These are phyloP conservation scores for Lethenteron camtschaticum DNA, from an alignment of 2,113 vertebrate species.

Conservation along the genomic window DNA sequence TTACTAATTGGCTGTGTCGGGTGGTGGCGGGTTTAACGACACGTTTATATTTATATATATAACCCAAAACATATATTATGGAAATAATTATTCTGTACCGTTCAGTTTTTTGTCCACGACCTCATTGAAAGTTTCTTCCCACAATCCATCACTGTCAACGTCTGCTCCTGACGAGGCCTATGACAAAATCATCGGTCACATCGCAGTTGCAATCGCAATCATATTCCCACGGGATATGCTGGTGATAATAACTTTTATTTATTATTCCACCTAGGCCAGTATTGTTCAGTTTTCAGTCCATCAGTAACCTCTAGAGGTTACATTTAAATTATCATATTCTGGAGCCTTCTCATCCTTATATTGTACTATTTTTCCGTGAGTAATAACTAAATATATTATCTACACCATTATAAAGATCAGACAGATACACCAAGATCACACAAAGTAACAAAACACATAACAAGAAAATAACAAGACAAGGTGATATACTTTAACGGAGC, in stretches of 20 bases:
- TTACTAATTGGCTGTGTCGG: too few relatives aligned
- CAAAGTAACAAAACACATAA: too few relatives aligned
- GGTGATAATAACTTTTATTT: not conserved
- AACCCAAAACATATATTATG: not conserved
- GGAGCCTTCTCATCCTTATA: not conserved
- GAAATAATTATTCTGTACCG: not conserved
- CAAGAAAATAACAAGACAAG: too few relatives aligned
- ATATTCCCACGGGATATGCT: not conserved
- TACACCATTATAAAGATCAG: too few relatives aligned
- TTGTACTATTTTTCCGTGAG: too few relatives aligned
- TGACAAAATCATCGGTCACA: not conserved
- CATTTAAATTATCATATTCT: not conserved
- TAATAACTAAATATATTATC: too few relatives aligned
- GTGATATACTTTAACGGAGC: too few relatives aligned
- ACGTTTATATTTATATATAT: not conserved
- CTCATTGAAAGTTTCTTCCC: not conserved
- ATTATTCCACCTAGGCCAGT: not conserved
- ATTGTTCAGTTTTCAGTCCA: not conserved
- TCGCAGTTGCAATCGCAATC: not conserved
- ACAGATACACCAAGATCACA: too few relatives aligned
- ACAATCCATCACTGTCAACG: constrained; percentile 1
- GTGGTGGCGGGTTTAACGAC: too few relatives aligned
- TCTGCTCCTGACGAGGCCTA: not conserved
- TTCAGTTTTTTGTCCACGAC: not conserved
- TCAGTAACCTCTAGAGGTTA: not conserved